These are phyloP conservation scores for Cephalophus harveyi DNA, from an alignment of 2,113 vertebrate genomes.

Conservation along the genomic window DNA sequence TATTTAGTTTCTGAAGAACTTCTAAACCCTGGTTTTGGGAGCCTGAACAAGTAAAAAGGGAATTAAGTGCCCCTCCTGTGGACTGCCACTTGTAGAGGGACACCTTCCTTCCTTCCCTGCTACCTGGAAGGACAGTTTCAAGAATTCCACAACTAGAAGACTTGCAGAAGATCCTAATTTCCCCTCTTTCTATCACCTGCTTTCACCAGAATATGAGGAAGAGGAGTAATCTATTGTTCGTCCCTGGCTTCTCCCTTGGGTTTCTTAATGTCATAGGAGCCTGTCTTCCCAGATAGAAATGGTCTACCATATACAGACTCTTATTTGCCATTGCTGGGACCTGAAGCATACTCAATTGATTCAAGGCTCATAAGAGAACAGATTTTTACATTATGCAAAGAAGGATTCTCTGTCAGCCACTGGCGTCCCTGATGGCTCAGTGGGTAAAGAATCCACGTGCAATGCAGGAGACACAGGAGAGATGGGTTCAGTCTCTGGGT, in stretches of 20 bases:
- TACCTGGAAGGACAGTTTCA: neutral
- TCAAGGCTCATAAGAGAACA: neutral
- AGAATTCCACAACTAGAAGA: neutral
- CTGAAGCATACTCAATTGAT: neutral
- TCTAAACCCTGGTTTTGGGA: neutral
- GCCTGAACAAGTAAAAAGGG: neutral
- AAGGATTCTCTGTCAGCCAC: neutral
- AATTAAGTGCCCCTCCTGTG: neutral
- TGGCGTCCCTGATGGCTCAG: neutral
- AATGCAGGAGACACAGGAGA: neutral
- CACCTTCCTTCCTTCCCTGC: neutral
- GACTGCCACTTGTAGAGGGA: neutral
- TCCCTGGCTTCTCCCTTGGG: neutral
- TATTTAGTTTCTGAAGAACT: neutral
- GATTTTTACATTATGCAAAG: neutral
- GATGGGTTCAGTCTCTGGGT: neutral
- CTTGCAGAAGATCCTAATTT: neutral
- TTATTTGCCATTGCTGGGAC: neutral
- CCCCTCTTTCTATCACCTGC: neutral
- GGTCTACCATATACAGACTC: neutral
- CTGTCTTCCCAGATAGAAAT: neutral
- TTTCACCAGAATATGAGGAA: neutral
- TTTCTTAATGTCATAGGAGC: neutral
- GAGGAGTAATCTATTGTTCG: neutral
- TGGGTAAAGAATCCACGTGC: neutral